Evolutionary conservation across 1,140 invertebrate species (phyloP).

Genomic region (Drosophila ercepeae): DNA sequence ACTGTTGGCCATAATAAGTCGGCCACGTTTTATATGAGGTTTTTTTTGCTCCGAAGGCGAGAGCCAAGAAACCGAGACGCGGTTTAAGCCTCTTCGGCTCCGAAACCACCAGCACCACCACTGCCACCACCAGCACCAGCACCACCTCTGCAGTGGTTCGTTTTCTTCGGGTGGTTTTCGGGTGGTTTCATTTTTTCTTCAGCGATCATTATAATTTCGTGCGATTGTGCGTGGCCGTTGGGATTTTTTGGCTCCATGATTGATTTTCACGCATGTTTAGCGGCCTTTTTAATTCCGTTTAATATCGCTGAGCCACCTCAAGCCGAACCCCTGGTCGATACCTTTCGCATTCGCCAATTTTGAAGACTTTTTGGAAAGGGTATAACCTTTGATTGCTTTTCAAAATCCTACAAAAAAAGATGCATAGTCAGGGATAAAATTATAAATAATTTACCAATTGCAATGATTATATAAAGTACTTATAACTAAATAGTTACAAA

Average conservation of each 20-base stretch:
- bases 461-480: not conserved
- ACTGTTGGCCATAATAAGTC: conserved; percentile 63
- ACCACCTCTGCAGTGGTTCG: too few species aligned
- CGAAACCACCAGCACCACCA: too few species aligned
- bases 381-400: not conserved
- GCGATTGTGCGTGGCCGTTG: conserved; percentile 10
- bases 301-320: conserved; percentile 9
- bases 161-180: conserved; percentile 4
- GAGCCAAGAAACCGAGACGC: not conserved
- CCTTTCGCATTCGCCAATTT: conserved; percentile 60
- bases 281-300: conserved; percentile 57
- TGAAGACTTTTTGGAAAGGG: not conserved
- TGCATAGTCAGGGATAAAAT: not conserved
- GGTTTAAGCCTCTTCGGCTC: not conserved
- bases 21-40: conserved; percentile 70
- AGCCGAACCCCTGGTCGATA: not conserved
- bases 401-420: not conserved
- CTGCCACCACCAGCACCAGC: too few species aligned
- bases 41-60: conserved; percentile 27
- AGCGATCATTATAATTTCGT: not conserved
- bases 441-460: not conserved
- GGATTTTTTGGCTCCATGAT: conserved; percentile 49
- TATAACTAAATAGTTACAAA: too few species aligned
- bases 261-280: conserved; percentile 74
- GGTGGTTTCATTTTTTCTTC: not conserved